Evolutionary conservation across 2,888 invertebrate species (phyloP).

Genomic region (Aphidius colemani): DNA sequence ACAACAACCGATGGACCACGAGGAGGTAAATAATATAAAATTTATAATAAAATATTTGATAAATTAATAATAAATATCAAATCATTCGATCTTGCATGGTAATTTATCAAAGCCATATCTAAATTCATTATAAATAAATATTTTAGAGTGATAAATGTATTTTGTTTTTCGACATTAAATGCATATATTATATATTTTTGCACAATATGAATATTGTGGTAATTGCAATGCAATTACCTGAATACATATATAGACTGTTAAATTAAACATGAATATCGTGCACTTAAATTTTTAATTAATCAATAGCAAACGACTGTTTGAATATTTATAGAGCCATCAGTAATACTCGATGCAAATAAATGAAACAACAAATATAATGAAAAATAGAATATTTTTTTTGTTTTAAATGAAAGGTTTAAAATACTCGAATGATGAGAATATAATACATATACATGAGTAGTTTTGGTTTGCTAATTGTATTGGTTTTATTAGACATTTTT

Average conservation of each 20-base stretch:
- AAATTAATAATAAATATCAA: too few species aligned
- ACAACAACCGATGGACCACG: conserved; percentile 51
- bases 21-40: conserved; percentile 41
- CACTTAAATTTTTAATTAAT: conserved; percentile 17
- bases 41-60: too few species aligned
- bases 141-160: neutral
- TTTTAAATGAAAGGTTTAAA: too few species aligned
- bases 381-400: too few species aligned
- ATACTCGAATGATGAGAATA: too few species aligned
- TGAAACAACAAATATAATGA: too few species aligned
- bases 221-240: neutral
- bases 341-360: too few species aligned
- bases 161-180: neutral
- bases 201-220: neutral
- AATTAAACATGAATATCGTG: neutral
- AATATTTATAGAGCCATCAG: neutral
- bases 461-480: too few species aligned
- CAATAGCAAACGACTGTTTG: conserved; percentile 9
- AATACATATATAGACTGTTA: conserved; percentile 4
- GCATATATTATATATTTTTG: neutral
- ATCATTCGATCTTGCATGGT: too few species aligned
- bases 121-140: neutral
- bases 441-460: too few species aligned
- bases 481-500: too few species aligned
- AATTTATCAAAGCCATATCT: too few species aligned